Percentiles rank a stretch among this genome's conserved stretches.
phyloP scores from a whole-genome alignment of 2,797 vertebrate species.

The Crypturellus tataupa region DNA sequence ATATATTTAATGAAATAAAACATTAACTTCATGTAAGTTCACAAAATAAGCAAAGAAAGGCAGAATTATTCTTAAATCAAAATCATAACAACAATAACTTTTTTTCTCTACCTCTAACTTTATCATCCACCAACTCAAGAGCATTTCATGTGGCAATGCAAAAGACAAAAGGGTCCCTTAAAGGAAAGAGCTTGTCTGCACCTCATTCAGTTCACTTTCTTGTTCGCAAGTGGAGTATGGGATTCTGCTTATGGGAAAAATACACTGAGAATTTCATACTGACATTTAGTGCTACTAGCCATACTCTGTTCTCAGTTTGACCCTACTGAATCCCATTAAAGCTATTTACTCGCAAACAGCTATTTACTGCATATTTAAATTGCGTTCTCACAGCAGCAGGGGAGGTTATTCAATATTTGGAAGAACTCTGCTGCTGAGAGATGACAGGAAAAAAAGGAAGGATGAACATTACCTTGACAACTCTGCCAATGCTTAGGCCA shows the following conservation, averaged over 20 bases:
- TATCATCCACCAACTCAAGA: fast-evolving
- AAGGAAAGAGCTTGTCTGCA: not conserved
- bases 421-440: not conserved
- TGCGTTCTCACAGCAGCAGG: not conserved
- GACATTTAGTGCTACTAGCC: fast-evolving
- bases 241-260: not conserved
- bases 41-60: not conserved
- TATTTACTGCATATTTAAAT: not conserved
- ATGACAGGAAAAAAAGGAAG: not conserved
- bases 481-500: not conserved
- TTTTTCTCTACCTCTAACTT: not conserved
- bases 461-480: constrained; percentile 41
- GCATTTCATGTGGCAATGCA: not conserved
- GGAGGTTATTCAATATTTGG: not conserved
- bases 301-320: not conserved
- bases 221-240: not conserved
- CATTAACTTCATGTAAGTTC: not conserved
- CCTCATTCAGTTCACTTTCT: not conserved
- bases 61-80: not conserved
- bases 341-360: fast-evolving
- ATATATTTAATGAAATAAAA: not conserved
- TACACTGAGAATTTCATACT: not conserved
- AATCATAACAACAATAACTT: not conserved
- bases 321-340: fast-evolving
- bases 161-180: not conserved